Conservation (phyloP, 2,797 vertebrate species). For the Gadopsis marmoratus region DNA sequence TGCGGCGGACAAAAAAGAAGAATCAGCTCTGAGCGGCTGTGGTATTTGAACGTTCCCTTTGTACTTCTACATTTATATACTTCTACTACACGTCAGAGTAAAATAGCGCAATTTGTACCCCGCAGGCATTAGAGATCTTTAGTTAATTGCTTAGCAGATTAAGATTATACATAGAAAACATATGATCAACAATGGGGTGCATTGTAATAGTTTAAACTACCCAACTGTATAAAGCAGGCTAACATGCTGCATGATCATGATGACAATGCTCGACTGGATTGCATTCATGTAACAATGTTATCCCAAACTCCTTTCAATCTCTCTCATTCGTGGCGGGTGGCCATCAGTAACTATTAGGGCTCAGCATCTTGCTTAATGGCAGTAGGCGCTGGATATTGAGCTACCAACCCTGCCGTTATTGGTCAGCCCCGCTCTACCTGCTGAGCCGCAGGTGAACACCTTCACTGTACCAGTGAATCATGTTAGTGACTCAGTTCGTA, state of each 20-base stretch:
- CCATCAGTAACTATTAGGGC: neutral
- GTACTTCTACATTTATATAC: too few species aligned
- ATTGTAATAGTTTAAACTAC: neutral
- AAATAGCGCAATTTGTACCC: neutral
- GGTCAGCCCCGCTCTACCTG: neutral
- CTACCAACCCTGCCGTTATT: neutral
- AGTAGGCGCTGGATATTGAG: neutral
- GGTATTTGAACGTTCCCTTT: neutral
- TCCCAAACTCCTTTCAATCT: neutral
- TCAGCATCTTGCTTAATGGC: neutral
- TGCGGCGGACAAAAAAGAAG: neutral
- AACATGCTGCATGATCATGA: neutral
- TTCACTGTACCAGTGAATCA: too few species aligned
- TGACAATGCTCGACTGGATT: neutral
- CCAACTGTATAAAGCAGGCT: neutral
- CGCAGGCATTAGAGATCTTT: neutral
- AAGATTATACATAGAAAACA: neutral
- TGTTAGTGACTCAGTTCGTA: too few species aligned
- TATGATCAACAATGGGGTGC: neutral
- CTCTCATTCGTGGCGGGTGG: too few species aligned
- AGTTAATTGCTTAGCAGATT: neutral
- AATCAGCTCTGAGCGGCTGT: neutral
- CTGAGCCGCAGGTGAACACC: neutral
- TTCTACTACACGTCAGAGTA: neutral
- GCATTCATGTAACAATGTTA: neutral